Evolutionary conservation across 2,113 vertebrate species (phyloP).

Genomic region (Ptilonorhynchus violaceus): DNA sequence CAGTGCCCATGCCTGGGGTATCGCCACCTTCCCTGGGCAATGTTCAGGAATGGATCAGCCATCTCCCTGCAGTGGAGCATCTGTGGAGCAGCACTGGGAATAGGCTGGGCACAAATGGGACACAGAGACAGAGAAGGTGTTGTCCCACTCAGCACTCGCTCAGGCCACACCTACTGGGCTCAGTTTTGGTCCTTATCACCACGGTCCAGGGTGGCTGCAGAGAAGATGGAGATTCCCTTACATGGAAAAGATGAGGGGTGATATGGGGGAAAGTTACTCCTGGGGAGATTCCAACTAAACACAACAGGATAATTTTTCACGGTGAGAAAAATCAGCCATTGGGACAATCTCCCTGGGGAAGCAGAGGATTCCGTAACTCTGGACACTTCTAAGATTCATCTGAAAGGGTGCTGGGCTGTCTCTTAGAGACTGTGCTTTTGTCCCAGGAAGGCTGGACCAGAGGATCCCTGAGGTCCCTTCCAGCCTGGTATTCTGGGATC

Average conservation of each 20-base stretch:
- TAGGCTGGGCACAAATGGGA: not conserved
- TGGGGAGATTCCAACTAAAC: not conserved
- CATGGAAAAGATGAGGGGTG: not conserved
- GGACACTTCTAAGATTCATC: not conserved
- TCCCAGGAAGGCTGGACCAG: not conserved
- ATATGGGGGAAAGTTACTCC: not conserved
- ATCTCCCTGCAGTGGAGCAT: not conserved
- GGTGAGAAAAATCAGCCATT: not conserved
- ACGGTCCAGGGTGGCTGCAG: too few species aligned
- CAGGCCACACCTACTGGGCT: not conserved
- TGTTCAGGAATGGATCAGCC: fast-evolving
- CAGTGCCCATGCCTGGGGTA: not conserved
- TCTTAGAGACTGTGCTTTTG: too few species aligned
- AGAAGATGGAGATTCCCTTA: not conserved
- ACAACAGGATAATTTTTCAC: not conserved
- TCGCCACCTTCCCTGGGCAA: not conserved
- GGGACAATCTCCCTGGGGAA: not conserved
- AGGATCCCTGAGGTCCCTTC: not conserved
- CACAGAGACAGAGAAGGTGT: not conserved
- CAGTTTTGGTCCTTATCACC: not conserved
- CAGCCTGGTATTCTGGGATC: not conserved
- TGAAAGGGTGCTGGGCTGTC: not conserved
- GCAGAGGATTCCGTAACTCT: not conserved
- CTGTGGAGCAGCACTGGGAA: not conserved
- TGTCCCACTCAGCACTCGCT: not conserved